phyloP scores from a whole-genome alignment of 23 tunicate species.

The Styela clava region DNA sequence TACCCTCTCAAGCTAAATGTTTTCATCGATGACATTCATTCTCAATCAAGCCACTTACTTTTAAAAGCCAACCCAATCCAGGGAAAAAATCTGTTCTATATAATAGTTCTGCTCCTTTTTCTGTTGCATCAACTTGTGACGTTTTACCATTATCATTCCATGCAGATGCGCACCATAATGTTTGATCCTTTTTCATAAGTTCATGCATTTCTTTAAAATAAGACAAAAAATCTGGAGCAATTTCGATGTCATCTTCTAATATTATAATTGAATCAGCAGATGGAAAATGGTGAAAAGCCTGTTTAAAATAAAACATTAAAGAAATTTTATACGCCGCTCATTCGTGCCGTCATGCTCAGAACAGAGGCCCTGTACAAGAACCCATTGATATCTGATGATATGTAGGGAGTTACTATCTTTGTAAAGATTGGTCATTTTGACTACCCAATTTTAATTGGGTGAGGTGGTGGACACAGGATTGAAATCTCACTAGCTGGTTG shows the following conservation, averaged over 20 bases:
- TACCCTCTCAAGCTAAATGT: too few species aligned
- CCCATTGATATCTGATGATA: too few species aligned
- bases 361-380: too few species aligned
- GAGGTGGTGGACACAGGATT: too few species aligned
- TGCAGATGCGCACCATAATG: conserved; percentile 83
- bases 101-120: conserved; percentile 37
- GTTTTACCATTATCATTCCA: conserved; percentile 98
- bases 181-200: conserved; percentile 46
- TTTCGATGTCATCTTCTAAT: conserved; percentile 88
- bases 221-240: conserved; percentile 86
- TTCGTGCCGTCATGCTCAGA: too few species aligned
- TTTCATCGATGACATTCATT: too few species aligned
- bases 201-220: conserved; percentile 48
- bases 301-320: conserved; percentile 10
- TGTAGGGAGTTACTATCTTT: too few species aligned
- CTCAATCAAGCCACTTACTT: too few species aligned
- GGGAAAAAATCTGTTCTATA: conserved; percentile 94
- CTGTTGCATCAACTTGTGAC: conserved; percentile 36
- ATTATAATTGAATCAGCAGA: conserved; percentile 53
- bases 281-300: conserved; percentile 67
- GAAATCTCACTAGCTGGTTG: too few species aligned
- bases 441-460: too few species aligned
- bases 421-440: too few species aligned
- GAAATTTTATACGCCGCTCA: too few species aligned
- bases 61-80: conserved; percentile 95